These are phyloP conservation scores for Chionis minor DNA, from an alignment of 2,113 vertebrate species.

Conservation along the genomic window DNA sequence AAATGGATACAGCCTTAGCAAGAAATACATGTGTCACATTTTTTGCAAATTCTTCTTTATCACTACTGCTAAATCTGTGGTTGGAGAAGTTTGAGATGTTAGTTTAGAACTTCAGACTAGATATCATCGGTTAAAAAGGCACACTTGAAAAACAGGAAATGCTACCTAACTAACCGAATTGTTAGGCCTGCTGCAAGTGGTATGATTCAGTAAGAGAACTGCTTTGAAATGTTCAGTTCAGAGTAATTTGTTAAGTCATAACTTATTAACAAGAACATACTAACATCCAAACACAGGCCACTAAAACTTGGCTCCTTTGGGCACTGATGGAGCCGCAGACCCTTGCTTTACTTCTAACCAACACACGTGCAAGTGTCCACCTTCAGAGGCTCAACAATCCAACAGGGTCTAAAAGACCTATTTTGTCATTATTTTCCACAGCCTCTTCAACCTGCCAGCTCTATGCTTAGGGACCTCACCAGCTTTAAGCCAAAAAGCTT, in stretches of 20 bases:
- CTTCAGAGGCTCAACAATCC: not conserved
- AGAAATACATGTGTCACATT: not conserved
- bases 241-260: not conserved
- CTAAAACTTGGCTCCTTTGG: not conserved
- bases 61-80: not conserved
- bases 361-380: fast-evolving
- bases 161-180: not conserved
- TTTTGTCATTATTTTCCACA: not conserved
- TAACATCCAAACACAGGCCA: not conserved
- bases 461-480: fast-evolving
- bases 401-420: too few relatives aligned
- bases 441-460: not conserved
- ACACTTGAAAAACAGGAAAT: not conserved
- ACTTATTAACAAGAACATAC: not conserved
- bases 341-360: not conserved
- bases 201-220: not conserved
- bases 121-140: not conserved
- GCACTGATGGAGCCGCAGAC: not conserved
- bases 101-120: not conserved
- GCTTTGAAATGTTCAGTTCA: not conserved
- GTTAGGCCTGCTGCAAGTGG: not conserved
- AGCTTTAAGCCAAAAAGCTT: not conserved
- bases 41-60: not conserved
- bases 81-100: not conserved
- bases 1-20: not conserved